A percentile compares a stretch with the other conserved stretches of the same genome.
Conservation (phyloP, 2,888 invertebrate genomes). For the Philhelius pedissequus region DNA sequence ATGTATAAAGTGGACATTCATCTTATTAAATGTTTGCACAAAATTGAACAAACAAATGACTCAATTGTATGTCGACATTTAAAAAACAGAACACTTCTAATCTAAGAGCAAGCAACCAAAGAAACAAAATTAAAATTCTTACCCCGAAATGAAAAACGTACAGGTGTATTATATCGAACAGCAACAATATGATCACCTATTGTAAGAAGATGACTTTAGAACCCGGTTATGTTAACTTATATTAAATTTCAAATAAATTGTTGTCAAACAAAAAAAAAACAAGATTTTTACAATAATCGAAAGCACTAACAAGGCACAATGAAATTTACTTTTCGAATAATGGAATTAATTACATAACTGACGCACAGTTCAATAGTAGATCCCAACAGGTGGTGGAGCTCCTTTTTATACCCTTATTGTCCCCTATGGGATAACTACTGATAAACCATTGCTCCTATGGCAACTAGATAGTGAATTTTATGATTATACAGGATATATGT, state of each 20-base stretch:
- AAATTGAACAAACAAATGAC: slow-evolving; percentile 50
- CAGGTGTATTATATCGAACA: too few species aligned
- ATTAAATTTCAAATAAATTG: neutral
- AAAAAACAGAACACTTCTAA: slow-evolving; percentile 32
- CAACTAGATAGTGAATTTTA: slow-evolving; percentile 48
- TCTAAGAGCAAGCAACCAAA: neutral
- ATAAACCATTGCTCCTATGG: slow-evolving; percentile 51
- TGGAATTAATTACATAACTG: slow-evolving; percentile 45
- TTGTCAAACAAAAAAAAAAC: neutral
- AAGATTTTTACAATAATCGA: neutral
- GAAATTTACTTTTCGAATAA: slow-evolving; percentile 1
- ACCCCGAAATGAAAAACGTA: slow-evolving; percentile 46
- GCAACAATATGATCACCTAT: slow-evolving; percentile 1
- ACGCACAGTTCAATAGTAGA: slow-evolving; percentile 34
- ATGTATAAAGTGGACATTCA: neutral
- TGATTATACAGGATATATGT: slow-evolving; percentile 39
- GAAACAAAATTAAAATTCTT: slow-evolving; percentile 57
- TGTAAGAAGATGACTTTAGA: neutral
- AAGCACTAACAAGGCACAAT: neutral
- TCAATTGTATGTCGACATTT: slow-evolving; percentile 52
- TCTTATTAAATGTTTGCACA: slow-evolving; percentile 23
- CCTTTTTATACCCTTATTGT: slow-evolving; percentile 65
- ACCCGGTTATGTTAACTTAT: neutral
- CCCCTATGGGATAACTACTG: slow-evolving; percentile 35
- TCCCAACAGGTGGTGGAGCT: slow-evolving; percentile 49